These are phyloP conservation scores for Apis cerana DNA, from an alignment of 1,140 invertebrate species.

Conservation along the genomic window DNA sequence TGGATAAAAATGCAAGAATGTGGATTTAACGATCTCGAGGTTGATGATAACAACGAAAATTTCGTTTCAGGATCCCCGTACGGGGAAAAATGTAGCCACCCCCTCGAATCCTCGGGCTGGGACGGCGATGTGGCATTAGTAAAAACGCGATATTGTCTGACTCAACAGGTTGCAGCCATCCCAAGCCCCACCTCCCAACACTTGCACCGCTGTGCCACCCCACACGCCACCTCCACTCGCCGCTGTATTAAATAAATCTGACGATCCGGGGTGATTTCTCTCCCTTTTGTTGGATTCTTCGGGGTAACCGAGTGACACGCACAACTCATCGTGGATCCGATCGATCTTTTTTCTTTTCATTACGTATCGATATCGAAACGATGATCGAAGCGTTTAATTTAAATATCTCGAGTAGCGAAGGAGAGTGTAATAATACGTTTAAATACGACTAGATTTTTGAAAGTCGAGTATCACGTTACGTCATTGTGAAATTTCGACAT, in stretches of 20 bases:
- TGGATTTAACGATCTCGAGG: slow-evolving; percentile 51
- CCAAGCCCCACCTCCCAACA: slow-evolving; percentile 50
- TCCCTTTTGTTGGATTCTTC: slow-evolving; percentile 55
- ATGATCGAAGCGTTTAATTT: too few relatives aligned
- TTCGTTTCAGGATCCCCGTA: slow-evolving; percentile 11
- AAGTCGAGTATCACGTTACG: neutral
- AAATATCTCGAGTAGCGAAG: neutral
- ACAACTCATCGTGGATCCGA: slow-evolving; percentile 42
- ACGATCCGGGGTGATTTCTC: slow-evolving; percentile 70
- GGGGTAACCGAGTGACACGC: slow-evolving; percentile 36
- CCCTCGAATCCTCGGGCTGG: slow-evolving; percentile 45
- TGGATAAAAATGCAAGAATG: slow-evolving; percentile 10
- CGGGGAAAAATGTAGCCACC: slow-evolving; percentile 57
- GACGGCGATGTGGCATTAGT: slow-evolving; percentile 70
- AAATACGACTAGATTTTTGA: too few relatives aligned
- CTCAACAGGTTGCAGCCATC: slow-evolving; percentile 75
- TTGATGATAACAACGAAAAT: slow-evolving; percentile 52
- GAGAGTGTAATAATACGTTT: too few relatives aligned
- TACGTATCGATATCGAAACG: too few relatives aligned
- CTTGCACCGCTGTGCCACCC: slow-evolving; percentile 56
- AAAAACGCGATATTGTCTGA: slow-evolving; percentile 77
- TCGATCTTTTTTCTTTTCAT: slow-evolving; percentile 37
- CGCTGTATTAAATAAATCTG: slow-evolving; percentile 73
- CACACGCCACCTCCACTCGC: slow-evolving; percentile 49
- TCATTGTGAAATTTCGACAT: neutral